Base-by-base conservation (phyloP, 2,888 invertebrate genomes). In the Macropis europaea region DNA sequence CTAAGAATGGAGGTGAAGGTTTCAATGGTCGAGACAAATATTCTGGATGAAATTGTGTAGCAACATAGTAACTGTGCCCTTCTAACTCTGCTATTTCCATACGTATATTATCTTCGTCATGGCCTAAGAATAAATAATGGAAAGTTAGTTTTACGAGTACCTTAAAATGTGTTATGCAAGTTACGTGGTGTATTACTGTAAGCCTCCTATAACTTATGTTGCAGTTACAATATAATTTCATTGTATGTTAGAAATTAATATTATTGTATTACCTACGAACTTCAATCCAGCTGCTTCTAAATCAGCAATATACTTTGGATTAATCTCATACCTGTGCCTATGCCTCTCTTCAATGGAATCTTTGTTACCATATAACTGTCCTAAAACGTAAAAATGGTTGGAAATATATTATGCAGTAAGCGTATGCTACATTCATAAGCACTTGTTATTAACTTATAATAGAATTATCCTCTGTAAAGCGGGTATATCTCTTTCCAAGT, bases 31-130 rank as follows among this genome's bases (percentile, higher is more conserved):
- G 92, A 0, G 97, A 97, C 70, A 98, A 91, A 89, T 99, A 99
- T 90, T 99, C 99, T 0, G 99, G 99, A 90, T 99, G 99, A 91
- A 95, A 99, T 90, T 99, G 99, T 1, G 98, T 98, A 0, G 96
- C 96, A 3, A 99, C 96, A 88, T 96, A 99, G 90, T 96, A 99
- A 0, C 96, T 96, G 91, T 99, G 99, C 54, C 92, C 93, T 57
- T 94, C 93, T 13, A 99, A 91, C 86, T 97, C 95, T 48, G 97
- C 93, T 30, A 99, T 95, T 91, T 99, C 99, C 99, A 99, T 99
- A 26, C 99, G 93, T 62, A 94, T 93, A 61, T 94, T 93, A n/a
- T 94, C 94, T 13, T 93, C 93, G 88, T 98, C 97, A 54, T 94
- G 94, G 36, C 93, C 92, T 91, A 45, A 40, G 7, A 1, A 2